Percentiles rank a stretch among this genome's conserved stretches.
Conservation (phyloP, 2,888 invertebrate genomes). For the Phaedon cochleariae region DNA sequence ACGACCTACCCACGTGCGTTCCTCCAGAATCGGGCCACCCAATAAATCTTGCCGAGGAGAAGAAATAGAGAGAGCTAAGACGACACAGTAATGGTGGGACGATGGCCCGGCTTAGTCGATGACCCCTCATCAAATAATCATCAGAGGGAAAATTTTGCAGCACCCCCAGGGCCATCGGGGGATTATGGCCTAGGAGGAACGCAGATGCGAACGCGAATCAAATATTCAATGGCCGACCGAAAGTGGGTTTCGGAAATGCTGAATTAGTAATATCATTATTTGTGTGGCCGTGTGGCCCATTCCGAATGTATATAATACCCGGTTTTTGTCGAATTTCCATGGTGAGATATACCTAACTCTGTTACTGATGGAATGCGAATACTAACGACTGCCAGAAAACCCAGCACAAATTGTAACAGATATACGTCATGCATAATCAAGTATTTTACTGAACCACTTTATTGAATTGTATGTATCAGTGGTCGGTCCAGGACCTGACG, state of each 20-base stretch:
- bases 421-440: too few relatives aligned
- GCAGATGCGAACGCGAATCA: constrained; percentile 11
- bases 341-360: too few relatives aligned
- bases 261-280: neutral
- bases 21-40: neutral
- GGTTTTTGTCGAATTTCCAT: too few relatives aligned
- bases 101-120: neutral
- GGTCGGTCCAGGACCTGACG: too few relatives aligned
- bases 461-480: too few relatives aligned
- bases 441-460: too few relatives aligned
- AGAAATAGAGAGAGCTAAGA: constrained; percentile 13
- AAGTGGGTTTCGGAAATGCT: neutral
- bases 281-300: neutral
- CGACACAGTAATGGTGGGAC: constrained; percentile 1
- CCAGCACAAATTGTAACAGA: too few relatives aligned
- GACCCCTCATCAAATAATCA: constrained; percentile 19
- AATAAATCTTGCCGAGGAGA: constrained; percentile 11
- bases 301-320: too few relatives aligned
- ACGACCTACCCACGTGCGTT: neutral
- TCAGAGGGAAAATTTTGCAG: constrained; percentile 16
- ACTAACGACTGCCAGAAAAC: too few relatives aligned
- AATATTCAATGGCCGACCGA: constrained; percentile 12
- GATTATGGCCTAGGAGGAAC: constrained; percentile 11
- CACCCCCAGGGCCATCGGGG: constrained; percentile 12
- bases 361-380: too few relatives aligned